Conservation (phyloP, 2,888 invertebrate genomes). For the Hypsopygia costalis region DNA sequence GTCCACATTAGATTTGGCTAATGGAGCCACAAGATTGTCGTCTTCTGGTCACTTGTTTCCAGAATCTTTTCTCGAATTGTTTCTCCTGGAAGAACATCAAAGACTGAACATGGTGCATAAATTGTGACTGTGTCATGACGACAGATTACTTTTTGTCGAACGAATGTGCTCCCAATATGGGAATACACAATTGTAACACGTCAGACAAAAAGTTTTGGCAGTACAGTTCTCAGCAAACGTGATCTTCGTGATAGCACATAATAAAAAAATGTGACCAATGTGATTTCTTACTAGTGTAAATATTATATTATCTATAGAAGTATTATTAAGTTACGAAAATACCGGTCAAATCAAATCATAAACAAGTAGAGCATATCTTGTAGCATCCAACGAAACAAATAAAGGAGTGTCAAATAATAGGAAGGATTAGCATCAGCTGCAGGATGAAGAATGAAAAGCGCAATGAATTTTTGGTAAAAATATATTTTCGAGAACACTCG, state of each 20-base stretch:
- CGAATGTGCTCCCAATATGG: background rate
- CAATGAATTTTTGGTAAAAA: slow-evolving; percentile 67
- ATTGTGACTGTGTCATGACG: background rate
- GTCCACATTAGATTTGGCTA: slow-evolving; percentile 58
- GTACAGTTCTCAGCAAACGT: background rate
- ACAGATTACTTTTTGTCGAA: slow-evolving; percentile 9
- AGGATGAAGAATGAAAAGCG: slow-evolving; percentile 73
- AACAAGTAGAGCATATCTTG: slow-evolving; percentile 5
- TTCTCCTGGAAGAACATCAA: slow-evolving; percentile 82
- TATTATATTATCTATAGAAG: background rate
- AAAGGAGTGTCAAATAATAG: slow-evolving; percentile 5
- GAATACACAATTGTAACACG: background rate
- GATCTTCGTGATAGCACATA: slow-evolving; percentile 3
- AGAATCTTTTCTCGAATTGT: slow-evolving; percentile 87
- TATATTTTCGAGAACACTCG: slow-evolving; percentile 70
- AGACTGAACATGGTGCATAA: slow-evolving; percentile 10
- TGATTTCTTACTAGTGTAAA: background rate
- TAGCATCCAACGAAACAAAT: background rate
- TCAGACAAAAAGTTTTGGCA: slow-evolving; percentile 7
- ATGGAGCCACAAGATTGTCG: slow-evolving; percentile 79
- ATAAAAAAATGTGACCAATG: background rate
- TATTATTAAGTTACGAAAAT: background rate
- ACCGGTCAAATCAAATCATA: slow-evolving; percentile 3
- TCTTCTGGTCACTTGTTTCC: slow-evolving; percentile 89
- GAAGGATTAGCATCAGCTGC: slow-evolving; percentile 36